Conservation (phyloP, 2,888 invertebrate species). For the Ormyrus pomaceus region DNA sequence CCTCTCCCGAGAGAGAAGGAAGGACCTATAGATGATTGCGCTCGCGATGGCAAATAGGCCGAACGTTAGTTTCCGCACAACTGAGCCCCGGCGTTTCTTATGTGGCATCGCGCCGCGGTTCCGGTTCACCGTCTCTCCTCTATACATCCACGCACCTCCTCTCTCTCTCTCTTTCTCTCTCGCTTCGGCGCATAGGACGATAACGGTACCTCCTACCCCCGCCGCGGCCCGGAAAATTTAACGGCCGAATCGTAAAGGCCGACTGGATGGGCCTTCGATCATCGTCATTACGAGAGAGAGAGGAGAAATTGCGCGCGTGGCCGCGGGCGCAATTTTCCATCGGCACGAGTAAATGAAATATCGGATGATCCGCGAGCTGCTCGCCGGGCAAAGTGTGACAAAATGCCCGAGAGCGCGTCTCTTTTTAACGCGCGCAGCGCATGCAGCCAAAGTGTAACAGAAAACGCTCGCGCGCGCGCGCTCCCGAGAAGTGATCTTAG, state of each 20-base stretch:
- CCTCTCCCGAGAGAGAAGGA: background rate
- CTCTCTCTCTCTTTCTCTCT: background rate
- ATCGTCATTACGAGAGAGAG: slow-evolving; percentile 27
- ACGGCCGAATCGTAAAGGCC: slow-evolving; percentile 58
- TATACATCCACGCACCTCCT: background rate
- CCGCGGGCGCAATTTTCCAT: slow-evolving; percentile 26
- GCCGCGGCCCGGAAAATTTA: slow-evolving; percentile 54
- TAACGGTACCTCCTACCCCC: slow-evolving; percentile 59
- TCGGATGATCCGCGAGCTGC: slow-evolving; percentile 1
- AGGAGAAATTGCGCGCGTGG: background rate
- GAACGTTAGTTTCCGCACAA: slow-evolving; percentile 58
- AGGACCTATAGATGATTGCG: background rate
- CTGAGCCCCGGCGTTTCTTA: slow-evolving; percentile 57
- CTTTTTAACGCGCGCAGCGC: background rate
- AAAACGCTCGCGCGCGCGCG: slow-evolving; percentile 22
- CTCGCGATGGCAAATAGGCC: slow-evolving; percentile 47
- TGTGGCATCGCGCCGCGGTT: slow-evolving; percentile 48
- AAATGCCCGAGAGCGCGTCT: background rate
- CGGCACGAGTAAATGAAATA: slow-evolving; percentile 27
- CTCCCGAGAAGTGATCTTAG: slow-evolving; percentile 37
- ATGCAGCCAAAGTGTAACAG: slow-evolving; percentile 20
- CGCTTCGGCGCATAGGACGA: slow-evolving; percentile 54
- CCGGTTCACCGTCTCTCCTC: slow-evolving; percentile 60
- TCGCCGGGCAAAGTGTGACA: slow-evolving; percentile 18
- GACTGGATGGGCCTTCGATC: slow-evolving; percentile 24